A percentile compares a stretch with the other conserved stretches of the same genome.
Evolutionary conservation across 2,113 vertebrate genomes (phyloP).

Genomic region (Ascaphus truei): DNA sequence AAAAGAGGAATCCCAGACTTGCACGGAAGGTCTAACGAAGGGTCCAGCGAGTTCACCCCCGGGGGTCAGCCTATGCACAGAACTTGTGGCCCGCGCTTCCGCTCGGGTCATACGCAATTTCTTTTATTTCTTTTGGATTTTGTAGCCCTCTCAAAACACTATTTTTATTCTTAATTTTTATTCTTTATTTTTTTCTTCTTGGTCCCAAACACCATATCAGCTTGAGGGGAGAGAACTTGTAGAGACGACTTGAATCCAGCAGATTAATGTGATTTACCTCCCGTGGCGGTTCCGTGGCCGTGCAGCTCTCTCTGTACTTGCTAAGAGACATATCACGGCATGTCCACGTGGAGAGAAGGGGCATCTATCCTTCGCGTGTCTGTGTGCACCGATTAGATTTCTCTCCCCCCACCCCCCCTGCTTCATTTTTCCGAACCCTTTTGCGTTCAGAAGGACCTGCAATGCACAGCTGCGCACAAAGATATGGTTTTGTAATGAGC

Average conservation of each 20-base stretch:
- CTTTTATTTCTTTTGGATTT: neutral
- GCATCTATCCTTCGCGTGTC: no score
- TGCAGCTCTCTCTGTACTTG: constrained; percentile 1
- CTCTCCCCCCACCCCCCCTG: no score
- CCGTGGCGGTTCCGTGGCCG: neutral
- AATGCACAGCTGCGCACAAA: neutral
- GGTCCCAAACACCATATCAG: constrained; percentile 62
- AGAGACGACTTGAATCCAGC: constrained; percentile 94
- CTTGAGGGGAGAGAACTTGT: constrained; percentile 69
- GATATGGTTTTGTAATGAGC: neutral
- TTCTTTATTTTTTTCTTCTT: constrained; percentile 62
- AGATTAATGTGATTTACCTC: constrained; percentile 49
- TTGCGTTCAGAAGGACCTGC: neutral
- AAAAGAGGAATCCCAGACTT: no score
- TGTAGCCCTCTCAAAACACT: constrained; percentile 63
- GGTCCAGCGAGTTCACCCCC: constrained; percentile 47
- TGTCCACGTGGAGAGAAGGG: neutral
- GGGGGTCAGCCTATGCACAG: constrained; percentile 73
- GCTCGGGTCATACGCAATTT: neutral
- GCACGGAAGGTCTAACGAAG: no score
- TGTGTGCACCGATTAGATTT: no score
- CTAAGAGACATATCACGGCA: neutral
- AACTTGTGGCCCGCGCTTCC: constrained; percentile 42
- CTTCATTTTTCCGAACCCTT: neutral
- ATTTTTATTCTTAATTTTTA: constrained; percentile 68